Conservation (phyloP, 2,113 vertebrate species). For the Phalacrocorax aristotelis region DNA sequence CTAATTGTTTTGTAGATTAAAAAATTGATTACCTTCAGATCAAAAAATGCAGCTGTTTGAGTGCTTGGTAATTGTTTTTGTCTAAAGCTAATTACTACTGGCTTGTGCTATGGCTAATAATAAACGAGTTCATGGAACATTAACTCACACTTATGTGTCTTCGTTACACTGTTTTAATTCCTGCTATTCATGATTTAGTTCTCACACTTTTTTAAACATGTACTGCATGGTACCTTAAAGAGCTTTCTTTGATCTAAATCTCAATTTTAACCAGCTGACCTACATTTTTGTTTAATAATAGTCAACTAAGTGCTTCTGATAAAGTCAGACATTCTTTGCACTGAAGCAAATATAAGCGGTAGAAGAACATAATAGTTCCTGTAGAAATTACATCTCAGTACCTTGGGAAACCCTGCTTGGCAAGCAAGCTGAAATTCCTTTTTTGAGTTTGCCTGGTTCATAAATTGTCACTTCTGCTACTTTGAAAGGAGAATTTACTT, state of each 20-base stretch:
- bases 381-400: neutral
- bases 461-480: neutral
- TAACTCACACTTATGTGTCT: neutral
- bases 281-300: neutral
- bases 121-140: slow-evolving; percentile 23
- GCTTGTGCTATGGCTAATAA: slow-evolving; percentile 44
- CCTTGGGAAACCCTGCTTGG: neutral
- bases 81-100: slow-evolving; percentile 49
- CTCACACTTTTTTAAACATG: neutral
- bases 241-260: neutral
- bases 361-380: neutral
- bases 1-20: slow-evolving; percentile 36
- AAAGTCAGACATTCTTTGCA: neutral
- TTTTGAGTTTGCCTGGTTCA: neutral
- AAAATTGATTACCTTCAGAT: slow-evolving; percentile 30
- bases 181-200: neutral
- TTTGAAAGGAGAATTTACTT: neutral
- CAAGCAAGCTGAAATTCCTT: neutral
- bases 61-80: slow-evolving; percentile 50
- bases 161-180: slow-evolving; percentile 28
- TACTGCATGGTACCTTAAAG: neutral
- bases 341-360: neutral
- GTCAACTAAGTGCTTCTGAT: neutral
- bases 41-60: slow-evolving; percentile 15
- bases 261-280: neutral